Percentiles rank a stretch among this genome's conserved stretches.
phyloP scores from a whole-genome alignment of 2,797 vertebrate species.

The Carcharodon carcharias region DNA sequence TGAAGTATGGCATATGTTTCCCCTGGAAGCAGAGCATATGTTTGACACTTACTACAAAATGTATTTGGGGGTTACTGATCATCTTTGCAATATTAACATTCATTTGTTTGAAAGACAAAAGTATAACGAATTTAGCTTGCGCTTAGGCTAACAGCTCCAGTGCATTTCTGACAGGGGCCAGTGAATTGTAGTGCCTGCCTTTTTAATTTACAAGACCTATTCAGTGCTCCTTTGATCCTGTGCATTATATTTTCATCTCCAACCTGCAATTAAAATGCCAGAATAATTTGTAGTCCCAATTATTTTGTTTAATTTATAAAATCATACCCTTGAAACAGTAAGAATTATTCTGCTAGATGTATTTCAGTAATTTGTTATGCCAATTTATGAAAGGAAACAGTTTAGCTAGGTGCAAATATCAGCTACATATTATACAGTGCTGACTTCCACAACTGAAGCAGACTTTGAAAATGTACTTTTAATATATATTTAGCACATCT shows the following conservation, averaged over 20 bases:
- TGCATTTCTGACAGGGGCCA: not conserved
- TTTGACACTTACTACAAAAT: not conserved
- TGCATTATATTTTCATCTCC: not conserved
- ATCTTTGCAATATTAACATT: not conserved
- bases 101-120: not conserved
- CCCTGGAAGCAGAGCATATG: not conserved
- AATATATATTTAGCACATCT: conserved; percentile 16
- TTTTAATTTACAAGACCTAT: not conserved
- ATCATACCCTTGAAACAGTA: not conserved
- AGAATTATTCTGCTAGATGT: not conserved
- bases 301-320: not conserved
- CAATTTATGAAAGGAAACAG: not conserved
- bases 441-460: not conserved
- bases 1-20: not conserved
- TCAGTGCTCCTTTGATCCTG: not conserved
- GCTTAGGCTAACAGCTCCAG: not conserved
- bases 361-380: not conserved
- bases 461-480: not conserved
- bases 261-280: not conserved
- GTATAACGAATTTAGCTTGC: not conserved
- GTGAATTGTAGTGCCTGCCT: not conserved
- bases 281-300: not conserved
- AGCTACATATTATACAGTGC: not conserved
- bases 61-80: conserved; percentile 16
- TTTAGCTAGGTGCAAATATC: not conserved